phyloP scores from a whole-genome alignment of 2,888 invertebrate genomes.

The Scaptomyza polygonia region DNA sequence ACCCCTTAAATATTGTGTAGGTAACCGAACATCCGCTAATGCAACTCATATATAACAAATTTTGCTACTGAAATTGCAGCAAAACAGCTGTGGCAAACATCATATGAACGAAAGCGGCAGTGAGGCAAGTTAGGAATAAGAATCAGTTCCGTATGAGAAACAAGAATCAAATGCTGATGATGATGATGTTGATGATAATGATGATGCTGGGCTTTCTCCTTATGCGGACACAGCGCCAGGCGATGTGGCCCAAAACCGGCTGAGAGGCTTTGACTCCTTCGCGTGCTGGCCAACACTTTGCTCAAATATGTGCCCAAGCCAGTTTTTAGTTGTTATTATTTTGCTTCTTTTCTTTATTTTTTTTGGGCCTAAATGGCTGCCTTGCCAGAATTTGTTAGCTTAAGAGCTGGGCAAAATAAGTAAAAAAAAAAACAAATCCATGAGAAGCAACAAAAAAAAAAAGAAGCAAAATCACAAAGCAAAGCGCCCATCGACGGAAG shows the following conservation, averaged over 20 bases:
- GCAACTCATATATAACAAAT: conserved; percentile 72
- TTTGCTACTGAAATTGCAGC: conserved; percentile 57
- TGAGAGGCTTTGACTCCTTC: conserved; percentile 45
- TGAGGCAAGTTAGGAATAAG: background rate
- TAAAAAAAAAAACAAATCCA: conserved; percentile 21
- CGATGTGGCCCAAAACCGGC: conserved; percentile 54
- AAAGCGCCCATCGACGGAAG: conserved; percentile 68
- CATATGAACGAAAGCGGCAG: background rate
- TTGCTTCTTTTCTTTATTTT: conserved; percentile 13
- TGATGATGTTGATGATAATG: conserved; percentile 14
- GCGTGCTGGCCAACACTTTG: conserved; percentile 75
- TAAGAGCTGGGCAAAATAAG: conserved; percentile 39
- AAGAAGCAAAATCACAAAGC: conserved; percentile 55
- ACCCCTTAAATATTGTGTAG: conserved; percentile 24
- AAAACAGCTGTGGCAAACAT: conserved; percentile 22
- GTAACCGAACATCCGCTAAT: conserved; percentile 57
- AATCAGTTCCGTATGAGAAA: conserved; percentile 46
- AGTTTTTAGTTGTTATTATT: conserved; percentile 47
- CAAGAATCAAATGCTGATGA: conserved; percentile 44
- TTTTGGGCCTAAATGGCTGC: conserved; percentile 60
- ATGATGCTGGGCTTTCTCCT: conserved; percentile 63
- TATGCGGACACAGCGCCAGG: conserved; percentile 56
- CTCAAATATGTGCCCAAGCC: conserved; percentile 78
- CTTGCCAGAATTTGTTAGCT: conserved; percentile 77
- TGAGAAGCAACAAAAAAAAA: conserved; percentile 29